Percentiles rank a stretch among this genome's conserved stretches.
Conservation (phyloP, 2,113 vertebrate genomes). For the Ophthalmolycus amberensis region DNA sequence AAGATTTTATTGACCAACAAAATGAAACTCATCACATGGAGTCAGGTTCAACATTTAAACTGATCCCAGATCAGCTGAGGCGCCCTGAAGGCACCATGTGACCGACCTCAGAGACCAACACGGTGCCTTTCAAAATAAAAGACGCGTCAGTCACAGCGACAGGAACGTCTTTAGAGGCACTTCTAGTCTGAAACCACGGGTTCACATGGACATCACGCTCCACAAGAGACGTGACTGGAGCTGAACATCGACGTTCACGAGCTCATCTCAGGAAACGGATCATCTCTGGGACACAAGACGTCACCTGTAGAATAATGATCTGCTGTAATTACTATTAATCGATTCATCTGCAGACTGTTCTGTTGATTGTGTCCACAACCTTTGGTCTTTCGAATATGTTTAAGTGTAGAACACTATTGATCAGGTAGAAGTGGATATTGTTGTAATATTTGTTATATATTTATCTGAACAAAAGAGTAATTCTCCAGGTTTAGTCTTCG, state of each 20-base stretch:
- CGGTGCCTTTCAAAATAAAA: background rate
- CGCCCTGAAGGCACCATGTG: conserved; percentile 43
- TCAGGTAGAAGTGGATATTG: background rate
- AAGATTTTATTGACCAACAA: conserved; percentile 67
- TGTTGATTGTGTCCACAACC: too few relatives aligned
- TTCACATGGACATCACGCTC: too few relatives aligned
- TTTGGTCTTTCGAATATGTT: background rate
- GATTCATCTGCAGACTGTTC: too few relatives aligned
- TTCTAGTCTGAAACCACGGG: background rate
- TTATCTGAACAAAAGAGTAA: too few relatives aligned
- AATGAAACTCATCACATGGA: conserved; percentile 30
- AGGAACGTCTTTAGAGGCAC: background rate
- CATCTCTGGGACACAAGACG: too few relatives aligned
- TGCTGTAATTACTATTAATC: too few relatives aligned
- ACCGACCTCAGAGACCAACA: conserved; percentile 31
- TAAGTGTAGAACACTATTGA: background rate
- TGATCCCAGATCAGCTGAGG: background rate
- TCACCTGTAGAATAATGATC: too few relatives aligned
- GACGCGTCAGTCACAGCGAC: background rate
- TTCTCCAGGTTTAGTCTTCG: background rate
- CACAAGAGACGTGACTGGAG: too few relatives aligned
- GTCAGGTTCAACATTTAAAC: background rate
- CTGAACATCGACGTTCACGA: too few relatives aligned
- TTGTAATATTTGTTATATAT: background rate
- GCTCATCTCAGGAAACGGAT: too few relatives aligned